A percentile compares a stretch with the other conserved stretches of the same genome.
These are phyloP conservation scores for Eira barbara DNA, from an alignment of 2,113 vertebrate genomes.

Conservation along the genomic window DNA sequence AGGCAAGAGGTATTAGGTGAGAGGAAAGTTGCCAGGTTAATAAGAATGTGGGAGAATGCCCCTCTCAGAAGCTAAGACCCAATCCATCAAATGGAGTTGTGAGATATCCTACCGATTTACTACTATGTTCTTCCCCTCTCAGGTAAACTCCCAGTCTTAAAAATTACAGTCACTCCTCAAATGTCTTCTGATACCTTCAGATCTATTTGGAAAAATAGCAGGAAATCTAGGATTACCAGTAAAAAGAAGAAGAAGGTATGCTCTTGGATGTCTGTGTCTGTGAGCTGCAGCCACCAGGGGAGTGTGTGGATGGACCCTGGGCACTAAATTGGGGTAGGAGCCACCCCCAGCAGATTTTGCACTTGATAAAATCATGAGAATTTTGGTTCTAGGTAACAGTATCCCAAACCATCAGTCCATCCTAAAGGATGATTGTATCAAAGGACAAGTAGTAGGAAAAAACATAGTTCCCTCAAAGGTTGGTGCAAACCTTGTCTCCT, in stretches of 20 bases:
- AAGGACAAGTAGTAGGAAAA: not conserved
- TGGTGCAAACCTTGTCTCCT: not conserved
- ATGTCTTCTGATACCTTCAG: conserved; percentile 80
- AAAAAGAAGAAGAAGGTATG: conserved; percentile 75
- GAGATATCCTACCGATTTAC: not conserved
- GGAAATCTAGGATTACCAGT: conserved; percentile 54
- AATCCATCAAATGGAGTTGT: not conserved
- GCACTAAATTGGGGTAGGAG: not conserved
- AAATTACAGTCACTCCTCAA: conserved; percentile 78
- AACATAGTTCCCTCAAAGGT: not conserved
- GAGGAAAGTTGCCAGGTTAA: not conserved
- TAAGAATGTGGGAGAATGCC: not conserved
- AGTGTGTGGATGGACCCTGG: not conserved
- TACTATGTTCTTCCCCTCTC: conserved; percentile 2
- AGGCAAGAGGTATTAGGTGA: not conserved
- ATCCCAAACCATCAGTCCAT: not conserved
- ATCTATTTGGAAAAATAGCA: conserved; percentile 75
- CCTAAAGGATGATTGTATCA: not conserved
- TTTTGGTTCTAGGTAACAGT: not conserved
- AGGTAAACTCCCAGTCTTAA: conserved; percentile 75
- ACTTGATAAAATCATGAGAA: not conserved
- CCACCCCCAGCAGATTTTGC: not conserved
- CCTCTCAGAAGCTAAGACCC: not conserved
- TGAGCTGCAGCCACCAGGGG: not conserved
- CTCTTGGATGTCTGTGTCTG: not conserved